phyloP scores from a whole-genome alignment of 1,140 invertebrate genomes.

The Rhagoletis pomonella region DNA sequence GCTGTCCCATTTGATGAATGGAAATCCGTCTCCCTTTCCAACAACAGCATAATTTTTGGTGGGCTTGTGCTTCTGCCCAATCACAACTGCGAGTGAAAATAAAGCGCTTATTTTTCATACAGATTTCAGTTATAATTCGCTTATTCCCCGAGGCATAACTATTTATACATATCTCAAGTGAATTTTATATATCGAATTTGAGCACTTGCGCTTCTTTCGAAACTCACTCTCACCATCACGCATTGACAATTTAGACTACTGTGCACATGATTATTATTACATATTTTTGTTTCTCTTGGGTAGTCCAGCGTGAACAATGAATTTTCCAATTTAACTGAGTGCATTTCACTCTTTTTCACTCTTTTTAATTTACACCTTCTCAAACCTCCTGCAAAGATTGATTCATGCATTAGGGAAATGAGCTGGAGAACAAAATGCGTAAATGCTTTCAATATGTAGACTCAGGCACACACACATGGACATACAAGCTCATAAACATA shows the following conservation, averaged over 20 bases:
- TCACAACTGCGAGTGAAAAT: no score
- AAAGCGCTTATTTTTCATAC: no score
- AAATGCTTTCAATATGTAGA: background rate
- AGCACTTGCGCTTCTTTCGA: no score
- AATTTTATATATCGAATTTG: background rate
- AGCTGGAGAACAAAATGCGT: background rate
- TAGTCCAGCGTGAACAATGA: slow-evolving; percentile 41
- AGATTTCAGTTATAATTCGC: no score
- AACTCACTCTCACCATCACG: background rate
- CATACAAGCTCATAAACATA: no score
- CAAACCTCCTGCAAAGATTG: background rate
- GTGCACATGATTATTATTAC: slow-evolving; percentile 27
- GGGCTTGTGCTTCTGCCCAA: no score
- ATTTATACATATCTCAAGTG: no score
- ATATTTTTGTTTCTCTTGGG: background rate
- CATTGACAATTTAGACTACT: background rate
- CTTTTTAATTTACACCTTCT: background rate
- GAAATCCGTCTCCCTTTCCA: no score
- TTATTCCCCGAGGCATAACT: no score
- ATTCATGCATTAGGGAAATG: slow-evolving; percentile 24
- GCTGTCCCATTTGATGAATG: no score
- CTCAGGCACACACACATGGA: no score
- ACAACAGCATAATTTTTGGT: no score
- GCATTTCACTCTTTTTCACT: slow-evolving; percentile 8
- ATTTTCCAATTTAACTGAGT: slow-evolving; percentile 46